Evolutionary conservation across 1,140 invertebrate species (phyloP).

Genomic region (Papilio dardanus): DNA sequence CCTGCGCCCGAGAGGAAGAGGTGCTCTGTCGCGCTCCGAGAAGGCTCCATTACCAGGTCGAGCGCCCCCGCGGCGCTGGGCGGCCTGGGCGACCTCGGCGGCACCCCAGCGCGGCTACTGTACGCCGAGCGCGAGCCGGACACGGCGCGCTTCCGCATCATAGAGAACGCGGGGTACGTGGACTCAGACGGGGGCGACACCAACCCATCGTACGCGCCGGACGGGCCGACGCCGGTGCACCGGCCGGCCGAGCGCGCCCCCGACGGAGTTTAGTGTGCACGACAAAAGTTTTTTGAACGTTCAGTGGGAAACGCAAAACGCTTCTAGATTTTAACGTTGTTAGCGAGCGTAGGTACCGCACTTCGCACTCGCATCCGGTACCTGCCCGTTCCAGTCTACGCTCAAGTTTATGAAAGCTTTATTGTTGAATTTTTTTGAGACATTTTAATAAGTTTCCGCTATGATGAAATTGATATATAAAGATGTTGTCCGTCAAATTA

Average conservation of each 20-base stretch:
- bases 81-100: slow-evolving; percentile 57
- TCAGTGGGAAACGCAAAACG: slow-evolving; percentile 79
- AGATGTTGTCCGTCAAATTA: slow-evolving; percentile 54
- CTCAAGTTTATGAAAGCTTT: slow-evolving; percentile 80
- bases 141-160: slow-evolving; percentile 73
- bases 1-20: slow-evolving; percentile 71
- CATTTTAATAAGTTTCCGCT: slow-evolving; percentile 75
- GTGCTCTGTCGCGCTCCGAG: slow-evolving; percentile 71
- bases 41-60: slow-evolving; percentile 71
- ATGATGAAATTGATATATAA: slow-evolving; percentile 62
- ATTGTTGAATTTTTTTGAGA: slow-evolving; percentile 77
- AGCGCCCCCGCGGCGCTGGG: slow-evolving; percentile 58
- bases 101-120: slow-evolving; percentile 65
- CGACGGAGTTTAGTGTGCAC: slow-evolving; percentile 68
- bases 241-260: slow-evolving; percentile 52
- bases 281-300: slow-evolving; percentile 59
- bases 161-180: slow-evolving; percentile 79
- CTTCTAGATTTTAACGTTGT: slow-evolving; percentile 76
- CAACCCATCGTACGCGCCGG: slow-evolving; percentile 76
- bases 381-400: slow-evolving; percentile 73
- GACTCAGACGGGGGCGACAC: slow-evolving; percentile 70
- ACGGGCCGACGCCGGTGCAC: slow-evolving; percentile 75
- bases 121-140: slow-evolving; percentile 70
- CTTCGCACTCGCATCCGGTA: slow-evolving; percentile 64
- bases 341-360: slow-evolving; percentile 67